These are phyloP conservation scores for Carassius carassius DNA, from an alignment of 2,113 vertebrate genomes.

Conservation along the genomic window DNA sequence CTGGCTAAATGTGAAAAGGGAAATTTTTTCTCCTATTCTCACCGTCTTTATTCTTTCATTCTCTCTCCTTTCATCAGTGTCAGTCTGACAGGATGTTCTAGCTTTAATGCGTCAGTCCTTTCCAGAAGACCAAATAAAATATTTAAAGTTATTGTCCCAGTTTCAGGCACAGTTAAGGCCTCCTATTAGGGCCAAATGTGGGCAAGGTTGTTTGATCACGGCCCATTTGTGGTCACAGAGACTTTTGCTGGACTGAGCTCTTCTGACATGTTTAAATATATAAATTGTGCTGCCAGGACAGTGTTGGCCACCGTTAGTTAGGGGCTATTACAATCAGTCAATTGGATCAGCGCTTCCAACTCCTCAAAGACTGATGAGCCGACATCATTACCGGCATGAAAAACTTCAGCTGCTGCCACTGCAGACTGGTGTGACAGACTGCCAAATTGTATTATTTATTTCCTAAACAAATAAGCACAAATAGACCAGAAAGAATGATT, in stretches of 20 bases:
- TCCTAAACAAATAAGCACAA: slow-evolving; percentile 36
- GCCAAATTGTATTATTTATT: slow-evolving; percentile 28
- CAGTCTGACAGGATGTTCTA: slow-evolving; percentile 10
- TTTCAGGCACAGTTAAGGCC: slow-evolving; percentile 36
- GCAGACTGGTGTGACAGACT: slow-evolving; percentile 27
- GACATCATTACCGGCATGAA: slow-evolving; percentile 38
- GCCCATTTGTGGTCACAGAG: slow-evolving; percentile 23
- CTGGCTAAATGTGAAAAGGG: slow-evolving; percentile 30
- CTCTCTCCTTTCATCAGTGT: slow-evolving; percentile 10
- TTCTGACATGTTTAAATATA: slow-evolving; percentile 24
- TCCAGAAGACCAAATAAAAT: slow-evolving; percentile 34
- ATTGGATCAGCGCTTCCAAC: slow-evolving; percentile 28
- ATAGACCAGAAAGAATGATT: slow-evolving; percentile 3
- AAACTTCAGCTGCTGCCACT: slow-evolving; percentile 28
- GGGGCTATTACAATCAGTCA: slow-evolving; percentile 55
- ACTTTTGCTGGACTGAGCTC: slow-evolving; percentile 10
- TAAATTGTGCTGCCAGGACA: slow-evolving; percentile 33
- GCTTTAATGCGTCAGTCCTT: slow-evolving; percentile 29
- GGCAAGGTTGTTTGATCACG: slow-evolving; percentile 43
- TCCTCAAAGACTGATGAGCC: slow-evolving; percentile 47
- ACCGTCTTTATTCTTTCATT: slow-evolving; percentile 14
- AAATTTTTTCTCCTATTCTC: not conserved
- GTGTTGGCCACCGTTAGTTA: slow-evolving; percentile 38
- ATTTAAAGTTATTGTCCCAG: slow-evolving; percentile 44
- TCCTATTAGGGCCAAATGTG: slow-evolving; percentile 33